Conservation (phyloP, 2,888 invertebrate species). For the Stramonita haemastoma region DNA sequence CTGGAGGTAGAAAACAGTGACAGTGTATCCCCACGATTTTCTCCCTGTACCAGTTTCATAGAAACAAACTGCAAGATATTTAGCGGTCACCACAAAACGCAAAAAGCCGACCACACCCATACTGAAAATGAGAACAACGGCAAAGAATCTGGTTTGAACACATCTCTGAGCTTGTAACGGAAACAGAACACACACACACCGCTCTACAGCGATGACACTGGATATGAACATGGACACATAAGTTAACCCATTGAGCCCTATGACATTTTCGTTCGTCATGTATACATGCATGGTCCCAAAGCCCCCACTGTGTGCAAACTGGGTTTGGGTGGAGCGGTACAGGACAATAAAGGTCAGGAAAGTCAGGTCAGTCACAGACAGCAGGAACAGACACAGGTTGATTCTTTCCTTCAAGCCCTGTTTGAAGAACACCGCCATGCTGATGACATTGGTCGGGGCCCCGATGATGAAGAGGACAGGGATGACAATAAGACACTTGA, state of each 20-base stretch:
- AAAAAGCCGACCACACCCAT: not conserved
- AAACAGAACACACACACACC: constrained; percentile 34
- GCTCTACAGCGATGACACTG: constrained; percentile 14
- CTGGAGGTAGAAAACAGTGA: constrained; percentile 24
- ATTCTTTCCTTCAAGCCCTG: constrained; percentile 19
- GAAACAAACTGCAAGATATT: constrained; percentile 12
- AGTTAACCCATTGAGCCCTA: constrained; percentile 10
- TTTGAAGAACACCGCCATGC: constrained; percentile 25
- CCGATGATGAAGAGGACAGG: constrained; percentile 12
- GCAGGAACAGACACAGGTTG: constrained; percentile 13
- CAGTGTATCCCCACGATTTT: not conserved
- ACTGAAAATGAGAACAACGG: not conserved
- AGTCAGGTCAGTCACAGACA: not conserved
- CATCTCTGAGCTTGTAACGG: constrained; percentile 11
- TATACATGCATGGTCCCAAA: not conserved
- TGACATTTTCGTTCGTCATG: not conserved
- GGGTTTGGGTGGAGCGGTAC: not conserved
- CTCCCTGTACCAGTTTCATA: not conserved
- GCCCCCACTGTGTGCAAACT: not conserved
- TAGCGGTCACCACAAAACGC: constrained; percentile 18
- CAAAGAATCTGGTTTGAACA: not conserved
- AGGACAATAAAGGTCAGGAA: not conserved
- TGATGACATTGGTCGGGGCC: not conserved
- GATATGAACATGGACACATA: constrained; percentile 29
- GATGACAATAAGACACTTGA: not conserved